phyloP scores from a whole-genome alignment of 1,140 invertebrate species.

The Chlorops oryzae region DNA sequence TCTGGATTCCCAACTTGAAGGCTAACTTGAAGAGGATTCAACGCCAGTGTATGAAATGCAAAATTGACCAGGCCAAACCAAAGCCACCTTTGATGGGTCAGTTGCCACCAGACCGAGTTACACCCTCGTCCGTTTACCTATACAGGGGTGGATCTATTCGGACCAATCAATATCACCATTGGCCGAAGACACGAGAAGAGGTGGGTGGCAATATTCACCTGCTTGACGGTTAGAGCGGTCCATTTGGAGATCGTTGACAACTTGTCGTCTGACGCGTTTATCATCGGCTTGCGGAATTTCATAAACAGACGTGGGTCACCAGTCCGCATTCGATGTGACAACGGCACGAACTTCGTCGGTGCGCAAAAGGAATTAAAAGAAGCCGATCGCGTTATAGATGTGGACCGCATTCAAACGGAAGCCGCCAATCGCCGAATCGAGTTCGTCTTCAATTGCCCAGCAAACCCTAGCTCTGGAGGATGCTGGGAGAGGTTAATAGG shows the following conservation, averaged over 20 bases:
- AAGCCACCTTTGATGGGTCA: slow-evolving; percentile 2
- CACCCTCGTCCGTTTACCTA: slow-evolving; percentile 12
- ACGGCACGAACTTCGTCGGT: slow-evolving; percentile 46
- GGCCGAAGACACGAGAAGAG: slow-evolving; percentile 20
- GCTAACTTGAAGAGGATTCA: background rate
- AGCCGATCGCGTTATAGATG: background rate
- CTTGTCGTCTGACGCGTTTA: background rate
- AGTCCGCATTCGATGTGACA: slow-evolving; percentile 28
- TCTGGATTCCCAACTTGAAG: no score
- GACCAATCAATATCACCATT: slow-evolving; percentile 15
- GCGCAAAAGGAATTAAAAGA: slow-evolving; percentile 22
- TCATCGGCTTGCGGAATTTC: slow-evolving; percentile 2
- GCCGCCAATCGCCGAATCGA: slow-evolving; percentile 6
- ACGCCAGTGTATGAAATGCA: background rate
- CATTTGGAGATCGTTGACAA: slow-evolving; percentile 18
- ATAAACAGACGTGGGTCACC: slow-evolving; percentile 3
- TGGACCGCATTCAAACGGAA: background rate
- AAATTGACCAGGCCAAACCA: slow-evolving; percentile 11
- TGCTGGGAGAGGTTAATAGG: slow-evolving; percentile 22
- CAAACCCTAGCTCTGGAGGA: slow-evolving; percentile 27
- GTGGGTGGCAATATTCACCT: slow-evolving; percentile 23
- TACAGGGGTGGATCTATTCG: slow-evolving; percentile 10
- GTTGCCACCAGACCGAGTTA: background rate
- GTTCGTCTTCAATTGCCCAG: slow-evolving; percentile 32
- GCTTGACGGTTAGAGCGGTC: slow-evolving; percentile 16